Evolutionary conservation across 2,888 invertebrate genomes (phyloP), one percentile per base, ranked within the genome.

Genomic region (Drosophila limbata): DNA sequence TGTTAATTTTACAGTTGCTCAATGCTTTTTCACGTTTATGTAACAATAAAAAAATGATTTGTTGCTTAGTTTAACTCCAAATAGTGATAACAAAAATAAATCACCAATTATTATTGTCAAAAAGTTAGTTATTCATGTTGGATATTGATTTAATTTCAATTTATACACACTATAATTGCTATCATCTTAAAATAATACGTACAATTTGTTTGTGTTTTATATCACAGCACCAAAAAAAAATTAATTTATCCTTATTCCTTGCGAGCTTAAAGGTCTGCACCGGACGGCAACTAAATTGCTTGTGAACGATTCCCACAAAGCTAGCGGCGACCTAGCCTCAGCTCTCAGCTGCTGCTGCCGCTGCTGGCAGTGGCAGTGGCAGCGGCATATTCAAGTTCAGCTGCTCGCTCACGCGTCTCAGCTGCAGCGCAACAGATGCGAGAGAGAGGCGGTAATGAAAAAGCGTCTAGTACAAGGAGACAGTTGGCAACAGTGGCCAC

Each of bases 151-250:
- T 39, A 21, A 53, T 66, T 68, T 45, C 2, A 39, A 40, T 57
- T 64, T 50, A 64, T 62, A 53, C 75, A 70, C 53, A 48, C 9
- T n/a, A 28, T 39, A 39, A 17, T 15, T 56, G 64, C 56, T 71
- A 51, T 65, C 60, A 48, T 66, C 64, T 66, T 66, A 21, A 42
- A 72, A 75, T 86, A 74, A 77, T 87, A 91, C 91, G 84, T 91
- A 91, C 91, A 83, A 88, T 89, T 86, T 89, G 80, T 85, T 77
- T 88, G 81, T 76, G 76, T 78, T 76, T 81, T 74, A 89, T 92
- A 92, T 92, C 92, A 92, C 92, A 92, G 92, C 88, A 88, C 82
- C 80, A 78, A 89, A 91, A 90, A 90, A 90, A 88, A 85, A 53
- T 53, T 50, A 39, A 81, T 84, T 73, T 84, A 88, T 79, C 84